phyloP scores from a whole-genome alignment of 2,797 vertebrate species.

The Semaprochilodus insignis region DNA sequence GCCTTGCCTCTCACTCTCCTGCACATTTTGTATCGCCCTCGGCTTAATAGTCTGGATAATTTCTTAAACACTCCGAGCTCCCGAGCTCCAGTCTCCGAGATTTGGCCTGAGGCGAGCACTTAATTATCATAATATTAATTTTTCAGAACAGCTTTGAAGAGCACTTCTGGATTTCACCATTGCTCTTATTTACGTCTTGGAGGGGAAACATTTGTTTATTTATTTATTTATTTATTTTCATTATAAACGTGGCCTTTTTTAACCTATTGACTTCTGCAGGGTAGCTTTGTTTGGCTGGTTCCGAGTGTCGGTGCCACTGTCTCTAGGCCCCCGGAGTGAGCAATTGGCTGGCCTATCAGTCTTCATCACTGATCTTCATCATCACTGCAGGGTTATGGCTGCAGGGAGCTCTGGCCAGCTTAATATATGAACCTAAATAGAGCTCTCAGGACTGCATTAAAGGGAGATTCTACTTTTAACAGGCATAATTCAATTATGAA shows the following conservation, averaged over 20 bases:
- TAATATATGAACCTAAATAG: neutral
- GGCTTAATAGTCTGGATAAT: constrained; percentile 69
- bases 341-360: neutral
- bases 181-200: neutral
- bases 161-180: constrained; percentile 66
- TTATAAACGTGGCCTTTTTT: neutral
- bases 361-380: neutral
- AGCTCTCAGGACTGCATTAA: neutral
- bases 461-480: too few relatives aligned
- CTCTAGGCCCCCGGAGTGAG: neutral
- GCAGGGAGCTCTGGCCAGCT: neutral
- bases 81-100: constrained; percentile 71
- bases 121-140: constrained; percentile 81
- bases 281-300: neutral
- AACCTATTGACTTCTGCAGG: neutral
- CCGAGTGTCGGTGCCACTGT: neutral
- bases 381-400: neutral
- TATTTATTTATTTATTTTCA: neutral
- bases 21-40: constrained; percentile 1
- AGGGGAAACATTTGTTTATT: neutral
- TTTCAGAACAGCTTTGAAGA: constrained; percentile 75
- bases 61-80: constrained; percentile 76
- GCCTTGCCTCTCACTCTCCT: neutral
- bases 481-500: too few relatives aligned
- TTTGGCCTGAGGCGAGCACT: constrained; percentile 75